A percentile compares a stretch with the other conserved stretches of the same genome.
Evolutionary conservation across 2,797 vertebrate genomes (phyloP).

Genomic region (Hoplostethus mediterraneus): DNA sequence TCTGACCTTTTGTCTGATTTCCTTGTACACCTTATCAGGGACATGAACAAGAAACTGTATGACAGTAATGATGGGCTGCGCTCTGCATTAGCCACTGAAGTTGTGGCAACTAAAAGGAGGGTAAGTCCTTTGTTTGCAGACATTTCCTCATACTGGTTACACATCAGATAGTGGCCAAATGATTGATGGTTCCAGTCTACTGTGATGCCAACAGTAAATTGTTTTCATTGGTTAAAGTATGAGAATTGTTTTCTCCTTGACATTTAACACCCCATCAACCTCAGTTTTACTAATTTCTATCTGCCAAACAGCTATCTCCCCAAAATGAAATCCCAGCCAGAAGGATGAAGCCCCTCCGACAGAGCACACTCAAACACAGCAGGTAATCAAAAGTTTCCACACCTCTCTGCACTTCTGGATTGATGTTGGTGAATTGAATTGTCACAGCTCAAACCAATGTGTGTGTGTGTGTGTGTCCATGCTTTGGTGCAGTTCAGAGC

Average conservation of each 20-base stretch:
- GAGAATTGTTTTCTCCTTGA: slow-evolving; percentile 14
- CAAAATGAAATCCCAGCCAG: slow-evolving; percentile 65
- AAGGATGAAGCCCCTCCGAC: slow-evolving; percentile 77
- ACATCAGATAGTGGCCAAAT: slow-evolving; percentile 4
- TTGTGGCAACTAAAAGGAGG: slow-evolving; percentile 59
- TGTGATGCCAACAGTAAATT: slow-evolving; percentile 16
- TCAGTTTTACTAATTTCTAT: not conserved
- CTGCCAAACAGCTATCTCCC: slow-evolving; percentile 69
- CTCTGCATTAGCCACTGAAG: slow-evolving; percentile 69
- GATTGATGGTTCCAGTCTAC: no score
- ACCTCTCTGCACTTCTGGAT: slow-evolving; percentile 18
- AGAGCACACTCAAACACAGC: slow-evolving; percentile 77
- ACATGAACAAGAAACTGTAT: slow-evolving; percentile 82
- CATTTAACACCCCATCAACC: not conserved
- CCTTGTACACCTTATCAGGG: slow-evolving; percentile 60
- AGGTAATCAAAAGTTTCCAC: slow-evolving; percentile 57
- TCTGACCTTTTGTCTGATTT: slow-evolving; percentile 24
- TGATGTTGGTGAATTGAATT: slow-evolving; percentile 26
- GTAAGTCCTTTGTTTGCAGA: slow-evolving; percentile 62
- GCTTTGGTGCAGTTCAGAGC: slow-evolving; percentile 59
- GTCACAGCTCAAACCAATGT: slow-evolving; percentile 30
- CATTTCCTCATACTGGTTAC: slow-evolving; percentile 29
- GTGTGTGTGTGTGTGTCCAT: slow-evolving; percentile 13
- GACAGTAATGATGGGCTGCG: slow-evolving; percentile 83
- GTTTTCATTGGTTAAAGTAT: slow-evolving; percentile 21